Percentiles rank a stretch among this genome's conserved stretches.
Conservation (phyloP, 2,888 invertebrate species). For the Heliconius hortense region DNA sequence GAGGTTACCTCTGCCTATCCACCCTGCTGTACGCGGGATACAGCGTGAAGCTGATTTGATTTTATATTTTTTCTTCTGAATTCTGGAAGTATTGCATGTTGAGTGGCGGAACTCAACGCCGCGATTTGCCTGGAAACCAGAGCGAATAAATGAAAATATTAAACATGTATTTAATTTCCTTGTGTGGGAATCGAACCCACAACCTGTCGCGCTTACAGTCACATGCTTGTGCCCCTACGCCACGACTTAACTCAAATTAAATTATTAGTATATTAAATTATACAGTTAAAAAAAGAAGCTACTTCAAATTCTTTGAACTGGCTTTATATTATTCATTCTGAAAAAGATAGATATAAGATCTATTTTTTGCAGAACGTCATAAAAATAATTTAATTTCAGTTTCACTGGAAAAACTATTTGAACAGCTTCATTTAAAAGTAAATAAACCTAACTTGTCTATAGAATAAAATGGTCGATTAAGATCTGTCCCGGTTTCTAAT, state of each 20-base stretch:
- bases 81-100: background rate
- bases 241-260: no score
- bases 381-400: slow-evolving; percentile 9
- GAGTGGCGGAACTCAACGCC: background rate
- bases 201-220: background rate
- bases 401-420: background rate
- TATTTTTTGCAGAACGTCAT: no score
- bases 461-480: background rate
- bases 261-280: no score
- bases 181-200: background rate
- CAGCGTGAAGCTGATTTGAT: no score
- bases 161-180: background rate
- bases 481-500: background rate
- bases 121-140: background rate
- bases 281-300: no score
- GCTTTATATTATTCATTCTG: no score
- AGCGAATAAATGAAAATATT: background rate
- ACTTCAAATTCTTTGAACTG: no score
- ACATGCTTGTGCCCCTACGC: no score
- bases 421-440: background rate
- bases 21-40: no score
- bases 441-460: background rate
- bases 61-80: no score
- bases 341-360: no score
- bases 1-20: no score